A percentile compares a stretch with the other conserved stretches of the same genome.
phyloP scores from a whole-genome alignment of 2,113 vertebrate species.

The Hydrochoerus hydrochaeris region DNA sequence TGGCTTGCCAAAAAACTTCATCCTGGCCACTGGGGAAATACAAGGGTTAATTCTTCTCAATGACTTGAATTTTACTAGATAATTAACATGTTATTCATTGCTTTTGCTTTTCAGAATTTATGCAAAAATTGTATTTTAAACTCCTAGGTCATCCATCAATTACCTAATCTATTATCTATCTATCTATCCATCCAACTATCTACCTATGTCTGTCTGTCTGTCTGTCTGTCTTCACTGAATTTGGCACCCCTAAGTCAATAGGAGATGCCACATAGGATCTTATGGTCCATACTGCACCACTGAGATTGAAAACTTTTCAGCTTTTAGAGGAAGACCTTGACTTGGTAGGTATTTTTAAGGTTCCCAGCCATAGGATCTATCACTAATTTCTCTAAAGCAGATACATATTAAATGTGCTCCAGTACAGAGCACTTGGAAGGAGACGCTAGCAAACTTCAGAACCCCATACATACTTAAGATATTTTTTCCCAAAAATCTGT shows the following conservation, averaged over 20 bases:
- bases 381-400: neutral
- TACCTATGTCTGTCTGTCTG: neutral
- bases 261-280: neutral
- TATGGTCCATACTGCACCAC: too few relatives aligned
- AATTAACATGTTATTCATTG: neutral
- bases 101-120: conserved; percentile 11
- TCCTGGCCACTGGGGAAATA: neutral
- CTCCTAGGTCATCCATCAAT: neutral
- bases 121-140: neutral
- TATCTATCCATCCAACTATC: neutral
- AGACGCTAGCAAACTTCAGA: neutral
- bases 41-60: neutral
- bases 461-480: neutral
- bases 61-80: neutral
- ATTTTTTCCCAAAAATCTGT: neutral
- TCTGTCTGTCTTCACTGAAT: neutral
- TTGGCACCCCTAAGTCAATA: neutral
- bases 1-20: neutral
- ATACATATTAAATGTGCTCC: neutral
- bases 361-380: neutral
- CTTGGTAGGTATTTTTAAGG: neutral
- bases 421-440: neutral
- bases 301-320: neutral
- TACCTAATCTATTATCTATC: neutral
- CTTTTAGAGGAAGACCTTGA: neutral